A percentile compares a stretch with the other conserved stretches of the same genome.
Evolutionary conservation across 2,113 vertebrate genomes (phyloP).

Genomic region (Corythornis vintsioides): DNA sequence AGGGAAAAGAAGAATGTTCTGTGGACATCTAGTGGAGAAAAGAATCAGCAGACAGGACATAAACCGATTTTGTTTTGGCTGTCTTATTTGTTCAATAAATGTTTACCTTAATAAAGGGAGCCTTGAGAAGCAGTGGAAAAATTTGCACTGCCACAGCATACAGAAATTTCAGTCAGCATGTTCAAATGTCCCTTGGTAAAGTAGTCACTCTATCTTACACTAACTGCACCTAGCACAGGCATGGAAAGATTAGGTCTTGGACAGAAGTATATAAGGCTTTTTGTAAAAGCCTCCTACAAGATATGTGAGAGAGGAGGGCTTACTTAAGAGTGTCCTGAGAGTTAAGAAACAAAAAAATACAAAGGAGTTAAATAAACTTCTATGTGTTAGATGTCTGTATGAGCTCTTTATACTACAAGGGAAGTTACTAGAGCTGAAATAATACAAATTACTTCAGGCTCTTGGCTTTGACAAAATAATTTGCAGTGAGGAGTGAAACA

Average conservation of each 20-base stretch:
- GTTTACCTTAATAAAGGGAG: not conserved
- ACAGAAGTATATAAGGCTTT: not conserved
- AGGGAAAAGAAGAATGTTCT: not conserved
- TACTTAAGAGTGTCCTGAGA: not conserved
- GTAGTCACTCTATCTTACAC: not conserved
- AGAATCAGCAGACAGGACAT: fast-evolving
- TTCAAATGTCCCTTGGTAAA: not conserved
- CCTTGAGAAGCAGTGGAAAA: not conserved
- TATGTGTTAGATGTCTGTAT: not conserved
- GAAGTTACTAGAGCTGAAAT: not conserved
- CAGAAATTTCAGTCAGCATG: not conserved
- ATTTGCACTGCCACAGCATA: not conserved
- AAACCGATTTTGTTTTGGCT: not conserved
- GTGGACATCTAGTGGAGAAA: not conserved
- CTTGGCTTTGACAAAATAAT: not conserved
- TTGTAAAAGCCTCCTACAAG: not conserved
- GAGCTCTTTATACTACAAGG: not conserved
- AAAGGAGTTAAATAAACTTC: not conserved
- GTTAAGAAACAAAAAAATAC: not conserved
- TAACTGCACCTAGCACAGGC: not conserved
- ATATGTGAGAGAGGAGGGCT: not conserved
- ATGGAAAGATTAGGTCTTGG: not conserved
- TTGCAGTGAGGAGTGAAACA: not conserved
- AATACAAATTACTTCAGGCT: not conserved
- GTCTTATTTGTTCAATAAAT: not conserved